Conservation (phyloP, 2,113 vertebrate genomes). For the Cyanoderma ruficeps region DNA sequence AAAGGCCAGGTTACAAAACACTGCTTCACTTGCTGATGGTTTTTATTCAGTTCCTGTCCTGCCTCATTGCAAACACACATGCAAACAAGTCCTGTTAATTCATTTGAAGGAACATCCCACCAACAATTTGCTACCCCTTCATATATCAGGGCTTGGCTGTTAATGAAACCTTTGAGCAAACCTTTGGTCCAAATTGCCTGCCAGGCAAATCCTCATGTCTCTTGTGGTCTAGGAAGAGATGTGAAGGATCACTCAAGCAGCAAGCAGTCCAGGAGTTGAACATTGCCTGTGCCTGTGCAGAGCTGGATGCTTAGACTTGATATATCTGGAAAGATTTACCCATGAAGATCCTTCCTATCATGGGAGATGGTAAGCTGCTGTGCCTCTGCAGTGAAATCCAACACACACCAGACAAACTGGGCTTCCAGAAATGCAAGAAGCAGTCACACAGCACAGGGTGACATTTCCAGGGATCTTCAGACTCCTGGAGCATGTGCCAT, state of each 20-base stretch:
- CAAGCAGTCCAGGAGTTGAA: neutral
- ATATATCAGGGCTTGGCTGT: neutral
- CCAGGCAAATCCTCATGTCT: neutral
- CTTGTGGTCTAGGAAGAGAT: neutral
- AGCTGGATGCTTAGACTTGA: neutral
- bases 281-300: neutral
- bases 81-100: neutral
- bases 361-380: neutral
- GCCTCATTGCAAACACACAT: neutral
- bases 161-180: neutral
- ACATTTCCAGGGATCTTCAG: neutral
- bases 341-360: neutral
- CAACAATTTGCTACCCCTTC: neutral
- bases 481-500: neutral
- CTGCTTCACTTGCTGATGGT: neutral
- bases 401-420: neutral
- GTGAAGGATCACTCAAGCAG: neutral
- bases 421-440: neutral
- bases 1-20: neutral
- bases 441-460: neutral
- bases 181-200: neutral
- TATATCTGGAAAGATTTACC: neutral
- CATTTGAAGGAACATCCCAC: neutral
- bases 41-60: neutral
- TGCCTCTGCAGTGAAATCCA: neutral